These are phyloP conservation scores for Paramormyrops hopkinsi DNA, from an alignment of 2,797 vertebrate species.

Conservation along the genomic window DNA sequence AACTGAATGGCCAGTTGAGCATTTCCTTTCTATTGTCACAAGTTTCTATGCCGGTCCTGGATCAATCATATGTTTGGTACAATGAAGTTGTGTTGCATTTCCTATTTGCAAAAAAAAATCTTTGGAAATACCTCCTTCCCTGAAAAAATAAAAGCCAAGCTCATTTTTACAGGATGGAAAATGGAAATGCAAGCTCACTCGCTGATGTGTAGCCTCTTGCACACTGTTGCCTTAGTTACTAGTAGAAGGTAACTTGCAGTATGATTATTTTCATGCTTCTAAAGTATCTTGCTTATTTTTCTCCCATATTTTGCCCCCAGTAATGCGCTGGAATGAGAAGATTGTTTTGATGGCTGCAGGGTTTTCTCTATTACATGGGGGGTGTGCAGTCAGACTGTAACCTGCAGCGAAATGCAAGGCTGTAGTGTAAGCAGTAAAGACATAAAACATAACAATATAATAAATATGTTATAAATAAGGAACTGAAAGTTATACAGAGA, in stretches of 20 bases:
- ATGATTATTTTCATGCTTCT: neutral
- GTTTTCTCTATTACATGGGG: neutral
- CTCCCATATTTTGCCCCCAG: neutral
- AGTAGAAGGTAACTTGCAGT: neutral
- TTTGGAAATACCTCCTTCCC: neutral
- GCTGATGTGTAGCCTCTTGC: neutral
- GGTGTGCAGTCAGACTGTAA: neutral
- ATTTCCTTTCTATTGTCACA: too few species aligned
- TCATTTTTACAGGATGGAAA: neutral
- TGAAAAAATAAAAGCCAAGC: neutral
- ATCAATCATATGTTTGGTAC: too few species aligned
- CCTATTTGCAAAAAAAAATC: neutral
- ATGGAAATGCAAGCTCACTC: neutral
- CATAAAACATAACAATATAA: neutral
- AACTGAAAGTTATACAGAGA: neutral
- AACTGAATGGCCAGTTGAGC: too few species aligned
- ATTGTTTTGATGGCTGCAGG: neutral
- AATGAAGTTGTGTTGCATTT: too few species aligned
- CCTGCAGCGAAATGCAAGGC: neutral
- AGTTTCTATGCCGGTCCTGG: too few species aligned
- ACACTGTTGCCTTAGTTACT: neutral
- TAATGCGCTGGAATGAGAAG: neutral
- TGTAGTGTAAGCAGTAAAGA: neutral
- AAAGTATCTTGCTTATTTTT: neutral
- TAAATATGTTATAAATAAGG: neutral